Base-by-base conservation (phyloP, 2,888 invertebrate species). In the Papilio demoleus region DNA sequence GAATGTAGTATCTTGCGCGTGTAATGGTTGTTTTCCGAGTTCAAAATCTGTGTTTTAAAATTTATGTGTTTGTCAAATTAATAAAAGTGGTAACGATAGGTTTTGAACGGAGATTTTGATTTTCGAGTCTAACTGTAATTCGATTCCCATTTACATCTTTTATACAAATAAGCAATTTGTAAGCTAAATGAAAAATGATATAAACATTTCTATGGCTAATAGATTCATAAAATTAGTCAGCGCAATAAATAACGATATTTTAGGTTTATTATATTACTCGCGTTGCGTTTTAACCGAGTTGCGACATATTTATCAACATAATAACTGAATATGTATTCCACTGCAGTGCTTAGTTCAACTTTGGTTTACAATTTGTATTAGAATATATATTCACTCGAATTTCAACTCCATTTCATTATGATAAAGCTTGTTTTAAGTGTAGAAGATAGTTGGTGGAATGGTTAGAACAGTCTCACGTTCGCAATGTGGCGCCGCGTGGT, bases 261-360 rank as follows among this genome's bases (percentile, higher is more conserved):
- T 72, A 72, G 75, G 53, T 75, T 74, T 67, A 77, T 70, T 79
- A 83, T 82, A 81, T 81, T 71, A 73, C 70, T 76, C 80, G 78
- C 76, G 77, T 76, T 82, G 77, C 80, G 77, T 79, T 82, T 79
- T 80, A 81, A 81, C 81, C 79, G 79, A 81, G 81, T 81, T 83
- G 83, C 81, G 80, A 84, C 84, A 83, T 86, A 86, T 86, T 85
- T 85, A 89, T 88, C 87, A 86, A 80, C 84, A 86, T 90, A 89
- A 90, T 87, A 87, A 82, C 82, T 80, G 83, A 86, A 88, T 91
- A 88, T 86, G 83, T 89, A 91, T 91, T 90, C 90, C 83, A 84
- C 84, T 81, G 77, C 73, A 77, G 83, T 83, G 77, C 81, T 82
- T 79, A 80, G 77, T 79, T 78, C 76, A 78, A 78, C 73, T 80